phyloP scores from a whole-genome alignment of 2,888 invertebrate species.

The Brachyptera risi region DNA sequence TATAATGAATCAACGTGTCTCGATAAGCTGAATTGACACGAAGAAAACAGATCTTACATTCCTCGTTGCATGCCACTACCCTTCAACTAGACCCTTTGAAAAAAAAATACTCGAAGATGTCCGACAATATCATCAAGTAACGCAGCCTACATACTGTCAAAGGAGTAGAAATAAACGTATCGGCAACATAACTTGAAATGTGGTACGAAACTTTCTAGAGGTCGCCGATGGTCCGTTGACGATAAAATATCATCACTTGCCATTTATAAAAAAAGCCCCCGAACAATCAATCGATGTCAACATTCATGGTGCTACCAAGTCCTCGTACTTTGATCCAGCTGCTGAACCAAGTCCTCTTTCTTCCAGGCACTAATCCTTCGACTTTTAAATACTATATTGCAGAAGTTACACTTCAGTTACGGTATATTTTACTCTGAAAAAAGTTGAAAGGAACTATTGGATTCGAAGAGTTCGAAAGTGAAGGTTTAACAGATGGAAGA shows the following conservation, averaged over 20 bases:
- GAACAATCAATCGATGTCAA: conserved; percentile 11
- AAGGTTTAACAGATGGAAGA: conserved; percentile 17
- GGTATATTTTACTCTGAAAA: conserved; percentile 3
- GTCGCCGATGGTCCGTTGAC: conserved; percentile 13
- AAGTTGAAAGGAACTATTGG: conserved; percentile 21
- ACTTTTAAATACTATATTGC: conserved; percentile 9
- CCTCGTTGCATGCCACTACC: too few species aligned
- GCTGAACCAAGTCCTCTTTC: conserved; percentile 18
- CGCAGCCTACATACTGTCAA: neutral
- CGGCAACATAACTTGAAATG: neutral
- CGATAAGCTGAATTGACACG: too few species aligned
- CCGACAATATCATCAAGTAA: too few species aligned
- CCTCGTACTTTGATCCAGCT: conserved; percentile 15
- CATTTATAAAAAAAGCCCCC: conserved; percentile 22
- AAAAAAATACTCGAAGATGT: too few species aligned
- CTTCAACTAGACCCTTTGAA: too few species aligned
- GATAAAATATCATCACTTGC: conserved; percentile 26
- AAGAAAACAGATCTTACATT: too few species aligned
- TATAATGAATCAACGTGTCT: too few species aligned
- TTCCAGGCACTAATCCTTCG: conserved; percentile 17
- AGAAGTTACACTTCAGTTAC: conserved; percentile 19
- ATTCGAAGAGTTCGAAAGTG: conserved; percentile 24
- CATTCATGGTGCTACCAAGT: conserved; percentile 21
- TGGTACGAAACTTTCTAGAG: neutral
- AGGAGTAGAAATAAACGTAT: neutral